Evolutionary conservation across 2,888 invertebrate genomes (phyloP).

Genomic region (Polydrusus pterygomalis): DNA sequence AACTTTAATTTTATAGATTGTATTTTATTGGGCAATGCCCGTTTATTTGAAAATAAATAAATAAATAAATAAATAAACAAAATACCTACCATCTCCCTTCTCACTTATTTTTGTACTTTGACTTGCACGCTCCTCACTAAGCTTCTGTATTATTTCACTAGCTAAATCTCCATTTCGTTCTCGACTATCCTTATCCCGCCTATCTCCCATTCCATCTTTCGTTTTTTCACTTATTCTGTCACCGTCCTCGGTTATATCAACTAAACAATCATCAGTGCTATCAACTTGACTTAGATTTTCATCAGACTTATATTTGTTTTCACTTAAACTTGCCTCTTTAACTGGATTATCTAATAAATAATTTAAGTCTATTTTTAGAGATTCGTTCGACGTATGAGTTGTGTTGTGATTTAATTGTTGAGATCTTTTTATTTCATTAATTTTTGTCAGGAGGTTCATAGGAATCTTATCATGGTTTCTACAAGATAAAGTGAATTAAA

Average conservation of each 20-base stretch:
- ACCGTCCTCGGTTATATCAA: constrained; percentile 51
- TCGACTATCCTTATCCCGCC: neutral
- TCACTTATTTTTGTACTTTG: constrained; percentile 2
- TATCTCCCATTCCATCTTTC: constrained; percentile 8
- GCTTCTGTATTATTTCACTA: constrained; percentile 24
- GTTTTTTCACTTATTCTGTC: neutral
- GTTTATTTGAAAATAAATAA: too few species aligned
- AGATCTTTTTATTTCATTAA: constrained; percentile 59
- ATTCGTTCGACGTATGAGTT: constrained; percentile 50
- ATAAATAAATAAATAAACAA: too few species aligned
- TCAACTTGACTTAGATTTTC: constrained; percentile 64
- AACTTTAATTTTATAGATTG: too few species aligned
- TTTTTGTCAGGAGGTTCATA: constrained; percentile 77
- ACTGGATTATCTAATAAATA: constrained; percentile 59
- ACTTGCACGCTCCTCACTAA: constrained; percentile 9
- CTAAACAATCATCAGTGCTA: constrained; percentile 66
- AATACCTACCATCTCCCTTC: constrained; percentile 9
- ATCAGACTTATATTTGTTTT: constrained; percentile 38
- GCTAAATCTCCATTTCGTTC: constrained; percentile 4
- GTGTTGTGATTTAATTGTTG: constrained; percentile 41
- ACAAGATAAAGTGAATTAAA: neutral
- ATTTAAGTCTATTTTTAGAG: constrained; percentile 61
- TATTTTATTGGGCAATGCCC: too few species aligned
- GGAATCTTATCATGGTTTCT: constrained; percentile 76
- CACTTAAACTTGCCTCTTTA: constrained; percentile 25